Conservation (phyloP, 1,140 invertebrate species). For the Dendroctonus ponderosae region DNA sequence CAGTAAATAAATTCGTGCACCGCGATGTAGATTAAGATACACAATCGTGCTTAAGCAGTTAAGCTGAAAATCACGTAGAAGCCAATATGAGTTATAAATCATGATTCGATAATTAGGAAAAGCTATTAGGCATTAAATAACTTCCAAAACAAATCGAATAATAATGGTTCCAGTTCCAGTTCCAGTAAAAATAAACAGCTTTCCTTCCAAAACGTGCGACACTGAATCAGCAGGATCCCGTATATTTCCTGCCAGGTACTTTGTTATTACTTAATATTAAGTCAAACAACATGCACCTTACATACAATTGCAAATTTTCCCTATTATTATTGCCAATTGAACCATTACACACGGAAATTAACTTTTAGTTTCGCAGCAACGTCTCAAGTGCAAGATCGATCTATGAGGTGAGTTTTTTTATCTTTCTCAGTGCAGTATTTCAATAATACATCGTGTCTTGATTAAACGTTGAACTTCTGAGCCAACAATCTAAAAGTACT, state of each 20-base stretch:
- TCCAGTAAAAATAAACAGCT: no score
- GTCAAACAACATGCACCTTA: slow-evolving; percentile 16
- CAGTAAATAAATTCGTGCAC: no score
- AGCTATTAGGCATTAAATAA: no score
- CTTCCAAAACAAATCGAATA: no score
- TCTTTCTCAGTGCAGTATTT: not conserved
- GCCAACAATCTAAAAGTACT: no score
- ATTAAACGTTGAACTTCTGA: no score
- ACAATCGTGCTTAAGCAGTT: no score
- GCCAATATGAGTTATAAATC: no score
- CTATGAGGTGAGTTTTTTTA: slow-evolving; percentile 3
- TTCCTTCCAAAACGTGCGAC: slow-evolving; percentile 12
- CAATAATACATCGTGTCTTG: not conserved
- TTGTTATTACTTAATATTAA: slow-evolving; percentile 14
- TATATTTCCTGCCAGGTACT: slow-evolving; percentile 23
- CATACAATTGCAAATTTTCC: slow-evolving; percentile 18
- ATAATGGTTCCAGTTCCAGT: no score
- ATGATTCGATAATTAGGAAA: no score
- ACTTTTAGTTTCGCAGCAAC: slow-evolving; percentile 8
- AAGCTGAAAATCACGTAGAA: no score
- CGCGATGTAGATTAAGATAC: no score
- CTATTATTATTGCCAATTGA: slow-evolving; percentile 21
- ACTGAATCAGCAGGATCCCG: slow-evolving; percentile 10
- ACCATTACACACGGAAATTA: slow-evolving; percentile 14
- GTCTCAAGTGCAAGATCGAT: slow-evolving; percentile 9